Percentiles rank a stretch among this genome's conserved stretches.
Conservation (phyloP, 2,113 vertebrate species). For the Hystrix cristata region DNA sequence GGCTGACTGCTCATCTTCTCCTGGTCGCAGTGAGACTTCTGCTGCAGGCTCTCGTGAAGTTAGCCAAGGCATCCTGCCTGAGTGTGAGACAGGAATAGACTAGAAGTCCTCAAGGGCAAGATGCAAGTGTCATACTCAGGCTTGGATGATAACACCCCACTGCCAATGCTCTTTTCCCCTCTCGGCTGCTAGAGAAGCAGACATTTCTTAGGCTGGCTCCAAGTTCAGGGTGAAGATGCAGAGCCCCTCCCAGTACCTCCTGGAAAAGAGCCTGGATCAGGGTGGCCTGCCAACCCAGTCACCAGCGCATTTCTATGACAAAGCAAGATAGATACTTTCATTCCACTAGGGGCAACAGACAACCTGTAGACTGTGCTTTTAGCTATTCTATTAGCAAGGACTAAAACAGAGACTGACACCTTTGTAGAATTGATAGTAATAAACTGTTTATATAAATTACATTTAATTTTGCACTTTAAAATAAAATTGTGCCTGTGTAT, state of each 20-base stretch:
- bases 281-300: no score
- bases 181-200: not conserved
- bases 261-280: not conserved
- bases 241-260: not conserved
- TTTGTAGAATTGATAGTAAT: not conserved
- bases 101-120: not conserved
- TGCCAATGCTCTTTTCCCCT: not conserved
- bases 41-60: not conserved
- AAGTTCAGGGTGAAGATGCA: not conserved
- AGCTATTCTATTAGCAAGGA: not conserved
- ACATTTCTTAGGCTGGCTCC: not conserved
- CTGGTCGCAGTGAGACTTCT: not conserved
- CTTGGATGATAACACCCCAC: not conserved
- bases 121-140: not conserved
- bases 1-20: not conserved
- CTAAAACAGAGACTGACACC: not conserved
- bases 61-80: not conserved
- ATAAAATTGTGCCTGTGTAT: not conserved
- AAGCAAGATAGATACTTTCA: not conserved
- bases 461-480: not conserved
- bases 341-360: not conserved
- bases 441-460: not conserved
- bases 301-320: not conserved
- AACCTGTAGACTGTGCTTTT: not conserved
- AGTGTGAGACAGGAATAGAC: not conserved